Percentiles rank a stretch among this genome's conserved stretches.
Conservation (phyloP, 2,797 vertebrate species). For the Orestias chungarensis region DNA sequence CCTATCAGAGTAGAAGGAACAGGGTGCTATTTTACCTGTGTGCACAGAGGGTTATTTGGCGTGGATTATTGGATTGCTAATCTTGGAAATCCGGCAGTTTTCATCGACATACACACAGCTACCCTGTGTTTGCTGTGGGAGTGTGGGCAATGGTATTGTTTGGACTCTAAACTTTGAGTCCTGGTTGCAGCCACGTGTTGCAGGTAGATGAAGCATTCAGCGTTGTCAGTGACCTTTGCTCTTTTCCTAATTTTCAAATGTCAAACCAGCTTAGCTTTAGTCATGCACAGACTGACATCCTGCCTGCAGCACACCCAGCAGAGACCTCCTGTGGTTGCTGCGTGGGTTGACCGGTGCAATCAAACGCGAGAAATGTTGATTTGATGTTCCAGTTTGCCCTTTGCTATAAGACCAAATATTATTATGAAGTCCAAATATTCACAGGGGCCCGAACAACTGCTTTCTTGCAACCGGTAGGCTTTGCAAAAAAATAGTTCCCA, state of each 20-base stretch:
- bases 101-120: not conserved
- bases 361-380: not conserved
- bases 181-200: conserved; percentile 6
- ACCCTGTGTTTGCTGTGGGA: not conserved
- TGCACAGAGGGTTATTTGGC: not conserved
- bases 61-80: not conserved
- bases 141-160: conserved; percentile 12
- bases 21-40: not conserved
- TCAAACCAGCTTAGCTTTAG: conserved; percentile 30
- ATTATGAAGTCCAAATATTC: no score
- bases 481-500: no score
- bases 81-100: not conserved
- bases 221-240: conserved; percentile 22
- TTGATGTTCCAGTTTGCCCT: not conserved
- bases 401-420: not conserved
- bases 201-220: not conserved
- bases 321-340: conserved; percentile 60
- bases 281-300: not conserved
- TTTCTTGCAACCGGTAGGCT: no score
- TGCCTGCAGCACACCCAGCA: conserved; percentile 18
- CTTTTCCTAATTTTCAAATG: conserved; percentile 18
- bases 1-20: conserved; percentile 21
- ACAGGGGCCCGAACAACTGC: no score
- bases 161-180: conserved; percentile 19
- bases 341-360: not conserved